Percentiles rank a stretch among this genome's conserved stretches.
Conservation (phyloP, 2,888 invertebrate species). For the Neoscelio sp. region DNA sequence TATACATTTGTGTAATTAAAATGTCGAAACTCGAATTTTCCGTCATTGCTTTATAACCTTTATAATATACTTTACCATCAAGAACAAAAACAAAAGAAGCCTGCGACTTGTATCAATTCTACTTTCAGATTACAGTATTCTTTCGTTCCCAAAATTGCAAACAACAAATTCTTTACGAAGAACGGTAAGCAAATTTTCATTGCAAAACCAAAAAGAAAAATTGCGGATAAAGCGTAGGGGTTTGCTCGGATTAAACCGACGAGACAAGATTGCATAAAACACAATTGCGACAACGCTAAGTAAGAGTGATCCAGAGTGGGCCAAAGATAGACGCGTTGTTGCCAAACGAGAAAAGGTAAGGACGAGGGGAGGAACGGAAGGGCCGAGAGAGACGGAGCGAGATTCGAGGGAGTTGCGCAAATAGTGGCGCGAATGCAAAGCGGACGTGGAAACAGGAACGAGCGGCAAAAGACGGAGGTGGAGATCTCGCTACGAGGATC, state of each 20-base stretch:
- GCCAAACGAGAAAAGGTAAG: conserved; percentile 30
- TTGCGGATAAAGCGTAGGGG: no score
- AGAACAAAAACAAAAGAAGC: no score
- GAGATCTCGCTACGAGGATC: conserved; percentile 59
- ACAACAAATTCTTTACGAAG: no score
- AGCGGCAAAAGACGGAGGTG: conserved; percentile 46
- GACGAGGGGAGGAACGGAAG: conserved; percentile 2
- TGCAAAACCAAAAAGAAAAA: neutral
- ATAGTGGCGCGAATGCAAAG: conserved; percentile 39
- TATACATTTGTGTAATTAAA: no score
- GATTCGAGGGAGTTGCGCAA: conserved; percentile 52
- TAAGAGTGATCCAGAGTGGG: conserved; percentile 6
- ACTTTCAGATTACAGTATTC: no score
- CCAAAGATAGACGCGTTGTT: conserved; percentile 24
- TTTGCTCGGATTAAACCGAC: conserved; percentile 9
- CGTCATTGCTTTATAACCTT: no score
- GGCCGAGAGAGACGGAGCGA: conserved; percentile 17
- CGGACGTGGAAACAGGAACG: conserved; percentile 34
- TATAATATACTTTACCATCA: no score
- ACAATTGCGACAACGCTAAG: conserved; percentile 10
- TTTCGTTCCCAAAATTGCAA: no score
- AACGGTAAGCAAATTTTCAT: no score
- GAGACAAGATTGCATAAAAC: conserved; percentile 4
- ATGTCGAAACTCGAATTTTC: no score
- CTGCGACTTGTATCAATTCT: no score